Evolutionary conservation across 2,888 invertebrate species (phyloP).

Genomic region (Melangyna quadrimaculata): DNA sequence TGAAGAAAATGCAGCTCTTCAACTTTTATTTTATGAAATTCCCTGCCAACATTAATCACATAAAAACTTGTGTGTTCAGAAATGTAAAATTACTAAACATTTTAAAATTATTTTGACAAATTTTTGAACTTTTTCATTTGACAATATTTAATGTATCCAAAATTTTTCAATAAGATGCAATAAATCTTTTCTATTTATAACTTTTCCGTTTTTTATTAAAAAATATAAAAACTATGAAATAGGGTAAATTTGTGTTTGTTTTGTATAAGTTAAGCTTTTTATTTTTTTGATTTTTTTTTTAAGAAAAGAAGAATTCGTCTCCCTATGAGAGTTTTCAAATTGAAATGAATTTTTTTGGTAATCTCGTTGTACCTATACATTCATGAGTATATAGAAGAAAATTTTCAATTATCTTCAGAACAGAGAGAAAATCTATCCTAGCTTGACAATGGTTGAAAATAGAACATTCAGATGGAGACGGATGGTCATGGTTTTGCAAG

Average conservation of each 20-base stretch:
- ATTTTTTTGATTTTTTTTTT: background rate
- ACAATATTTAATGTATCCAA: no score
- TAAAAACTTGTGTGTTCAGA: no score
- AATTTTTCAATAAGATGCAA: no score
- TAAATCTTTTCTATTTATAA: no score
- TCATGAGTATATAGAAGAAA: conserved; percentile 39
- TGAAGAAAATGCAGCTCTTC: no score
- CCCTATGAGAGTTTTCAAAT: conserved; percentile 36
- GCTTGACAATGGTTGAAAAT: conserved; percentile 43
- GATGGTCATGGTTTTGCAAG: conserved; percentile 15
- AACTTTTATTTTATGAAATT: no score
- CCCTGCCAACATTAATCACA: no score
- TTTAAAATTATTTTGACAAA: no score
- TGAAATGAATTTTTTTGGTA: conserved; percentile 61
- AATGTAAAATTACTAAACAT: no score
- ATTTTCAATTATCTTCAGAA: conserved; percentile 64
- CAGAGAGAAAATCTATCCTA: conserved; percentile 16
- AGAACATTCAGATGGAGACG: conserved; percentile 34
- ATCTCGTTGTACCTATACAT: conserved; percentile 42
- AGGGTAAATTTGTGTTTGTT: background rate
- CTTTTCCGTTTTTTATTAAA: no score
- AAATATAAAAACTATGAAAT: no score
- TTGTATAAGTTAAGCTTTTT: background rate
- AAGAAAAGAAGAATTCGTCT: background rate
- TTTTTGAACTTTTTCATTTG: no score